phyloP scores from a whole-genome alignment of 2,888 invertebrate species.

The Drosophila diplacantha region DNA sequence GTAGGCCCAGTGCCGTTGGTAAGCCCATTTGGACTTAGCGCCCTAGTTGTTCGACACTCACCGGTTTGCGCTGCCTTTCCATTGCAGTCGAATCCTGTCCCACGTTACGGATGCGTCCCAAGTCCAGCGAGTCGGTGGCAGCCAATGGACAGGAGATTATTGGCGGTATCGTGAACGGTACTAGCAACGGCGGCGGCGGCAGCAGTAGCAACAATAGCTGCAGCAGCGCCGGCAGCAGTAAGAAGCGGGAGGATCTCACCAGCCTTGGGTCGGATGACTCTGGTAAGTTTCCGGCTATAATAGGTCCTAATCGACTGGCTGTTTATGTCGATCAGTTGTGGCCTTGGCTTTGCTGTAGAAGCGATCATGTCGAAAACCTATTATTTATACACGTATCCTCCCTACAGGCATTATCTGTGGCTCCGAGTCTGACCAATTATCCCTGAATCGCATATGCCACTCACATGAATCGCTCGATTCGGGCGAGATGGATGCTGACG shows the following conservation, averaged over 20 bases:
- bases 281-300: constrained; percentile 59
- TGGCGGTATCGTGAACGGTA: constrained; percentile 30
- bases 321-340: constrained; percentile 2
- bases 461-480: constrained; percentile 88
- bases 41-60: too few relatives aligned
- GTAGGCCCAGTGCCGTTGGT: constrained; percentile 52
- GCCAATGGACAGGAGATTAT: constrained; percentile 45
- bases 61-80: too few relatives aligned
- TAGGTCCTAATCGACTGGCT: not conserved
- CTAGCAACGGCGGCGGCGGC: constrained; percentile 33
- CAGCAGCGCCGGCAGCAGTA: constrained; percentile 61
- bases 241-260: constrained; percentile 79
- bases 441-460: constrained; percentile 78
- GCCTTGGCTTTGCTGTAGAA: constrained; percentile 22
- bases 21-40: constrained; percentile 6
- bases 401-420: constrained; percentile 79
- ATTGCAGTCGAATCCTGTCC: constrained; percentile 64
- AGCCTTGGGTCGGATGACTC: constrained; percentile 82
- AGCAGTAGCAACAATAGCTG: constrained; percentile 54
- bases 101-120: constrained; percentile 66
- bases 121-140: constrained; percentile 61
- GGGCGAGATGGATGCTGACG: constrained; percentile 81
- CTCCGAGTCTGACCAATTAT: constrained; percentile 78
- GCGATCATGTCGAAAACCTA: constrained; percentile 13
- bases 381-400: constrained; percentile 13